phyloP scores from a whole-genome alignment of 2,113 vertebrate species.

The Arvicanthis niloticus region DNA sequence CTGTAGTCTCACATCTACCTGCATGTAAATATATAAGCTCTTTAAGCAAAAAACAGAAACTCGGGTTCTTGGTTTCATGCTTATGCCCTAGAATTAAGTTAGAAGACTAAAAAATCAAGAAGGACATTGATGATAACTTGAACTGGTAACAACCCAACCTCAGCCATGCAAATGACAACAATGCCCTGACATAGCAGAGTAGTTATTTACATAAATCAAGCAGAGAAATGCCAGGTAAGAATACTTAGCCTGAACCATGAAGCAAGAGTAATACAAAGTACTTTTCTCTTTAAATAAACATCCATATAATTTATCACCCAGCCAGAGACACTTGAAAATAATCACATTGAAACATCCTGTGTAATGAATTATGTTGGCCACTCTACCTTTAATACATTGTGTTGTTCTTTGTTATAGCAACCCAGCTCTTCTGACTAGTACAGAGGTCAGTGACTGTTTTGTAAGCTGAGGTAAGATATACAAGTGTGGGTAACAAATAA shows the following conservation, averaged over 20 bases:
- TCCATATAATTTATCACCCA: not conserved
- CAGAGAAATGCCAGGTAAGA: not conserved
- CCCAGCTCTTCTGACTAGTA: not conserved
- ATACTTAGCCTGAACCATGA: not conserved
- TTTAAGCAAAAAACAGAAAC: not conserved
- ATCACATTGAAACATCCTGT: not conserved
- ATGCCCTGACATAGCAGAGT: not conserved
- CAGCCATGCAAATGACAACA: not conserved
- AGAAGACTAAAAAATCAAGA: conserved; percentile 13
- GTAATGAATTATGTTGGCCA: not conserved
- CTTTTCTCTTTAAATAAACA: not conserved
- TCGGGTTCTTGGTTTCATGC: not conserved
- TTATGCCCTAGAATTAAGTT: not conserved
- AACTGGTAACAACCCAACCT: not conserved
- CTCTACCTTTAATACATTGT: not conserved
- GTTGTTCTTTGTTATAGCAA: not conserved
- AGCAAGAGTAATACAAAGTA: not conserved
- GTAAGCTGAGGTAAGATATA: not conserved
- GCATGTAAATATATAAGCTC: not conserved
- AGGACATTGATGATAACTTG: not conserved
- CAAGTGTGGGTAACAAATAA: not conserved
- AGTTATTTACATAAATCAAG: not conserved
- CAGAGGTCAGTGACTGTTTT: not conserved
- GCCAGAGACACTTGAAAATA: conserved; percentile 15
- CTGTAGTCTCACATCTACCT: not conserved